Evolutionary conservation across 2,113 vertebrate genomes (phyloP).

Genomic region (Sinosuthora webbiana): DNA sequence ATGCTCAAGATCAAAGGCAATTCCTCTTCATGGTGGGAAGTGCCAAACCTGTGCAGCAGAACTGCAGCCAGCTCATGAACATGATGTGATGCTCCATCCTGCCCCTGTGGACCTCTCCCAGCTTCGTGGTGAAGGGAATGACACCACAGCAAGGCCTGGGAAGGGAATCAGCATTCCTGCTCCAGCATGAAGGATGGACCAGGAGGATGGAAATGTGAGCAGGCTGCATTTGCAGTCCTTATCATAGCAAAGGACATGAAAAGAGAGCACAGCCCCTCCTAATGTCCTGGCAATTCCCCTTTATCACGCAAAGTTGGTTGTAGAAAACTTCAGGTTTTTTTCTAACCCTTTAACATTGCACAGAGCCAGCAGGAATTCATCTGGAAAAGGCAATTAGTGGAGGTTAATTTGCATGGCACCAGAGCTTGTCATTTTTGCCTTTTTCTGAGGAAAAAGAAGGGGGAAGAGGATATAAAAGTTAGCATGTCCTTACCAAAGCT

Average conservation of each 20-base stretch:
- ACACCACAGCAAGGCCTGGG: background rate
- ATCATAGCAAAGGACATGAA: background rate
- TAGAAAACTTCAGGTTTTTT: background rate
- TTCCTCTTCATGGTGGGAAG: background rate
- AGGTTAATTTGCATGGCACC: background rate
- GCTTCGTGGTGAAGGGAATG: background rate
- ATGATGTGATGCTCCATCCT: background rate
- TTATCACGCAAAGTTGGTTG: background rate
- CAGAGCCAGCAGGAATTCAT: background rate
- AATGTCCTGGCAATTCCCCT: background rate
- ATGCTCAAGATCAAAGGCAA: background rate
- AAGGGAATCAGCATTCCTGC: background rate
- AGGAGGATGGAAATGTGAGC: accelerated
- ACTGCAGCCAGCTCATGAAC: background rate
- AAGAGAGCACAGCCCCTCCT: background rate
- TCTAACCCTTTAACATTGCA: background rate
- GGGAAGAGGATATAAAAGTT: background rate
- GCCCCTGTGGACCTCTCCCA: accelerated
- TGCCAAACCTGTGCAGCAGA: background rate
- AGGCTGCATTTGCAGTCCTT: background rate
- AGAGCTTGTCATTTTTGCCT: background rate
- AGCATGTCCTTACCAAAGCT: background rate
- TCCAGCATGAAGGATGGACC: too few relatives aligned
- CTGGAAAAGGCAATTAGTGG: background rate
- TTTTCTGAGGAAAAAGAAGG: background rate